These are phyloP conservation scores for Trogon melanurus DNA, from an alignment of 2,113 vertebrate genomes.

Conservation along the genomic window DNA sequence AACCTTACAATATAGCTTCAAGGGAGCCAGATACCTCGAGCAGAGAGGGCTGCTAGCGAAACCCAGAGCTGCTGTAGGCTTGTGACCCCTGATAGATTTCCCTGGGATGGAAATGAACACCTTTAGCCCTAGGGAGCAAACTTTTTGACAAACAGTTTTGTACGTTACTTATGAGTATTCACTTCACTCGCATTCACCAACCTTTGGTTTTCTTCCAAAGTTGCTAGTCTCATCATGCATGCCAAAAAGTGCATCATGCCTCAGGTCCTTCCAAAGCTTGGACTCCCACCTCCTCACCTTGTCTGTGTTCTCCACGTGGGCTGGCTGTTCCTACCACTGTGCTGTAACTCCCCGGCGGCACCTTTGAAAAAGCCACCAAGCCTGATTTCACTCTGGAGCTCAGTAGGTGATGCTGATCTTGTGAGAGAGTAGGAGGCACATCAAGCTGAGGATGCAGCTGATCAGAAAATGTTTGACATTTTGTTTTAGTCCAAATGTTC, in stretches of 20 bases:
- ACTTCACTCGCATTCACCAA: background rate
- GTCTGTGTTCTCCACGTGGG: background rate
- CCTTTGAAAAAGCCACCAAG: background rate
- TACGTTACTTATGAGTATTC: background rate
- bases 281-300: background rate
- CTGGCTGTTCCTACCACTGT: background rate
- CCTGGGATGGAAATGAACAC: background rate
- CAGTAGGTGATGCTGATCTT: background rate
- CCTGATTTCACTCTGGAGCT: background rate
- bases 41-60: background rate
- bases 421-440: constrained; percentile 55
- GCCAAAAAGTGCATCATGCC: background rate
- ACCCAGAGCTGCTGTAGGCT: background rate
- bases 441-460: constrained; percentile 67
- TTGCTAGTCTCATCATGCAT: background rate
- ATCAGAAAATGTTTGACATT: constrained; percentile 59
- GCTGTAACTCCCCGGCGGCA: background rate
- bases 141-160: background rate
- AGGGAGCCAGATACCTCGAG: background rate
- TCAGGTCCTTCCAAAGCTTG: background rate
- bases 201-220: background rate
- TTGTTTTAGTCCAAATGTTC: constrained; percentile 62
- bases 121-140: background rate
- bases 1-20: rapidly evolving
- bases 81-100: background rate